Conservation (phyloP, 2,888 invertebrate genomes). For the Hemicrepidius hirtus region DNA sequence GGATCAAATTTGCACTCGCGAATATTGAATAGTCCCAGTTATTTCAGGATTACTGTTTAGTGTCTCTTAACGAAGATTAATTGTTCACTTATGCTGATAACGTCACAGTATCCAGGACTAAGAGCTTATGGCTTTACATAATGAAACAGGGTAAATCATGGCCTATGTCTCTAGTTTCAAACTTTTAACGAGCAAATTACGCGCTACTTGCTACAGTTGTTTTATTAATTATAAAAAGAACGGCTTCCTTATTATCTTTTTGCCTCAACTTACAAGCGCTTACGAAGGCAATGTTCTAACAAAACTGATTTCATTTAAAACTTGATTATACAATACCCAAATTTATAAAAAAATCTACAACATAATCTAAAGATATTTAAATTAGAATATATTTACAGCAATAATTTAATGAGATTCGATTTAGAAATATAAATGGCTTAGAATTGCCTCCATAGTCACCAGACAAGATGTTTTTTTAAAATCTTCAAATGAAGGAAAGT, state of each 20-base stretch:
- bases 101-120: conserved; percentile 44
- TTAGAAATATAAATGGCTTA: too few species aligned
- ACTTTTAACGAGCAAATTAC: conserved; percentile 62
- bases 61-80: conserved; percentile 47
- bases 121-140: conserved; percentile 58
- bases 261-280: conserved; percentile 34
- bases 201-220: conserved; percentile 56
- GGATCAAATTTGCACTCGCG: conserved; percentile 34
- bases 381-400: too few species aligned
- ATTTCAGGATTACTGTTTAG: conserved; percentile 44
- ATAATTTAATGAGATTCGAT: too few species aligned
- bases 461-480: too few species aligned
- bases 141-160: conserved; percentile 59
- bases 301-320: background rate
- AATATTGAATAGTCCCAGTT: conserved; percentile 40
- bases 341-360: too few species aligned
- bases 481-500: too few species aligned
- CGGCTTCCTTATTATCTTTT: conserved; percentile 47
- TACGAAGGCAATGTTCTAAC: conserved; percentile 11
- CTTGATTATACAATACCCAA: conserved; percentile 1
- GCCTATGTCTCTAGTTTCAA: conserved; percentile 58
- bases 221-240: conserved; percentile 62
- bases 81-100: conserved; percentile 47
- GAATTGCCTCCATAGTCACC: too few species aligned
- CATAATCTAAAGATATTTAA: too few species aligned